Conservation (phyloP, 2,113 vertebrate species). For the Indicator indicator region DNA sequence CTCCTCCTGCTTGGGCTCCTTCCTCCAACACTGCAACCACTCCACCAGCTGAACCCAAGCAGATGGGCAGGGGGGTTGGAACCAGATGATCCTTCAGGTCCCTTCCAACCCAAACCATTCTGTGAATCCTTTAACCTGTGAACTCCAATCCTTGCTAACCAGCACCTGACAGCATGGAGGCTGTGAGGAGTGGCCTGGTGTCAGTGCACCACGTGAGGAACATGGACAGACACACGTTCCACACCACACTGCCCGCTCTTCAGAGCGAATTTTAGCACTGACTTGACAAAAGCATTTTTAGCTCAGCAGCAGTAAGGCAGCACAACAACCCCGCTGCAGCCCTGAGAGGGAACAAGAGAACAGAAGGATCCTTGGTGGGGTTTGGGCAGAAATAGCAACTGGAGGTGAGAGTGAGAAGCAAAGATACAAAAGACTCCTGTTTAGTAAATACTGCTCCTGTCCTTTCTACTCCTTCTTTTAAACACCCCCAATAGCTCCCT, state of each 20-base stretch:
- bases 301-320: not conserved
- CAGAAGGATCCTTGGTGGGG: slow-evolving; percentile 12
- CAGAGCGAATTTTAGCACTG: not conserved
- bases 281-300: not conserved
- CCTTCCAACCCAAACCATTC: no score
- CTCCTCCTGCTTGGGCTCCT: not conserved
- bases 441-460: not conserved
- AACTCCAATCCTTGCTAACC: not conserved
- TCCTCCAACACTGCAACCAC: rapidly evolving
- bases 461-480: not conserved
- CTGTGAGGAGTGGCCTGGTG: rapidly evolving
- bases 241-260: not conserved
- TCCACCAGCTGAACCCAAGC: rapidly evolving
- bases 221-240: not conserved
- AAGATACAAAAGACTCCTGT: slow-evolving; percentile 30
- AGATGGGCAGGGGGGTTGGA: not conserved
- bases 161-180: not conserved
- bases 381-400: slow-evolving; percentile 18
- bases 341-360: not conserved
- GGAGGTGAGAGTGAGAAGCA: slow-evolving; percentile 24
- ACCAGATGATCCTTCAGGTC: no score
- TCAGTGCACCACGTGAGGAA: not conserved
- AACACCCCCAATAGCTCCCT: not conserved
- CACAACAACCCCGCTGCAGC: not conserved
- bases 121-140: no score